Percentiles rank a stretch among this genome's conserved stretches.
phyloP scores from a whole-genome alignment of 1,140 invertebrate genomes.

The Cecropterus lyciades region DNA sequence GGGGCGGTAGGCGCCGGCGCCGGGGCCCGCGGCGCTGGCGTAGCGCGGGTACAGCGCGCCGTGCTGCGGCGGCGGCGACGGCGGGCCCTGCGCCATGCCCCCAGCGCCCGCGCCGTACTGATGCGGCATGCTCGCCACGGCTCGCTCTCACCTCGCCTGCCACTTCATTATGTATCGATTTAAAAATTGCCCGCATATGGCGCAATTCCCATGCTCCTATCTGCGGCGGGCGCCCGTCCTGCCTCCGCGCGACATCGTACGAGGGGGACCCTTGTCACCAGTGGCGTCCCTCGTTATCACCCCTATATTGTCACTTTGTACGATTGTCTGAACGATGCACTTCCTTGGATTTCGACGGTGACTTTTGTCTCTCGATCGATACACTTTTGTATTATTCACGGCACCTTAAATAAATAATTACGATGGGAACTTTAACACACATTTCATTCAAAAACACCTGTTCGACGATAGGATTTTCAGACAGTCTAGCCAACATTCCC shows the following conservation, averaged over 20 bases:
- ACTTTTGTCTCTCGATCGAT: slow-evolving; percentile 60
- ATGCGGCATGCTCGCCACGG: slow-evolving; percentile 89
- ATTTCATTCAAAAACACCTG: slow-evolving; percentile 82
- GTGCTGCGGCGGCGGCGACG: slow-evolving; percentile 77
- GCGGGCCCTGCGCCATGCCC: slow-evolving; percentile 88
- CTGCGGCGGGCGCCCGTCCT: slow-evolving; percentile 31
- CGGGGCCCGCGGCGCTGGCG: slow-evolving; percentile 79
- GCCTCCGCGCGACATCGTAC: slow-evolving; percentile 40
- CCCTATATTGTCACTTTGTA: slow-evolving; percentile 38
- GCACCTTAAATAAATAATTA: slow-evolving; percentile 79
- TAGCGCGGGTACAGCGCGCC: slow-evolving; percentile 80
- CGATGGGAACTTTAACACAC: slow-evolving; percentile 78
- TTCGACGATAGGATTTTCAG: slow-evolving; percentile 70
- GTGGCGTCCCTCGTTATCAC: slow-evolving; percentile 51
- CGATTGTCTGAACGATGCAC: slow-evolving; percentile 8
- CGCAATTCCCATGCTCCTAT: slow-evolving; percentile 40
- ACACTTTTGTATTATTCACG: slow-evolving; percentile 76
- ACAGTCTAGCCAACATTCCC: slow-evolving; percentile 54
- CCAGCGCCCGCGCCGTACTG: slow-evolving; percentile 89
- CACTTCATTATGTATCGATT: slow-evolving; percentile 48
- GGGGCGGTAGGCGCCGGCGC: slow-evolving; percentile 87
- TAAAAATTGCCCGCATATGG: slow-evolving; percentile 39
- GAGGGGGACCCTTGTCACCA: slow-evolving; percentile 39
- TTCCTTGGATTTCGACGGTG: slow-evolving; percentile 5
- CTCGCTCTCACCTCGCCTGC: slow-evolving; percentile 61